Base-by-base conservation (phyloP, 2,888 invertebrate genomes). In the Marronus borbonicus region DNA sequence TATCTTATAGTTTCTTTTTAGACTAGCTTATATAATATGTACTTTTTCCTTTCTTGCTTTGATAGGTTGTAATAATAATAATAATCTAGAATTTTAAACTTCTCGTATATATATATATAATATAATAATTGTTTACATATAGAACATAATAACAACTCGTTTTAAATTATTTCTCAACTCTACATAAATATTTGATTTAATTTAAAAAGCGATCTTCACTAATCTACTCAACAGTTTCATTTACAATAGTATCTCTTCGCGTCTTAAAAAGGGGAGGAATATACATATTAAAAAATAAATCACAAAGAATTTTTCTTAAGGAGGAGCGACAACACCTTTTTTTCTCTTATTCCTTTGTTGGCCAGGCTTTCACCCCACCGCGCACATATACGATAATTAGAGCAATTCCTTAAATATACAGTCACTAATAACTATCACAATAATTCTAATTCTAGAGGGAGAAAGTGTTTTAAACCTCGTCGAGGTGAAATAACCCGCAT, bases 1-100 rank as follows among this genome's bases (percentile, higher is more conserved):
- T 24, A 79, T 78, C 78, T 80, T 82, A 83, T 83, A 44, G 39
- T 44, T 44, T 52, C 81, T 81, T 80, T 81, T 82, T 79, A 83
- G 85, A 85, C 85, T 85, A 85, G 85, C 83, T 83, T 84, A 84
- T 79, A 80, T 20, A 52, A 55, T 55, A 77, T 70, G 65, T 77
- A 82, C 80, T 82, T 81, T 83, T 58, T 66, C 24, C 17, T n/a
- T 66, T 66, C 44, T 66, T 24, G 44, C 72, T 72, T 72, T 72
- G 72, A 72, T 72, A 72, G 17, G 49, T 72, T 20, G 49, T 66
- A 66, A 66, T 66, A 66, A 72, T 72, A 58, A 31, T 31, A 24
- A 31, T 31, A 24, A 70, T 70, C 72, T 72, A 72, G 58, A 58
- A 72, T 72, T 31, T 72, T 72, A 39, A 69, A 72, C 72, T 31